phyloP scores from a whole-genome alignment of 2,797 vertebrate species.

The Molossus alvarezi region DNA sequence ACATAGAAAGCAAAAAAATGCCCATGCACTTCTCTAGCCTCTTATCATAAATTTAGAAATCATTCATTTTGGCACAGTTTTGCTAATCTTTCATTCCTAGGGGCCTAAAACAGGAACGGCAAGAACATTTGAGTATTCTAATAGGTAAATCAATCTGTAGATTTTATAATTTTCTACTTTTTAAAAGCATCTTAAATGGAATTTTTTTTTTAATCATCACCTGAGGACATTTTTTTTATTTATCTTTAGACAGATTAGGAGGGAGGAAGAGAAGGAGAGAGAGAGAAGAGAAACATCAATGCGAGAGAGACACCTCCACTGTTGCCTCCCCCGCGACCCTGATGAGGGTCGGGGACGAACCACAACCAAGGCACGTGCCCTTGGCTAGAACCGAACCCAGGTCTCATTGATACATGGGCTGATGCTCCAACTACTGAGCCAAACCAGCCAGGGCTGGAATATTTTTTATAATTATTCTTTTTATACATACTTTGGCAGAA shows the following conservation, averaged over 20 bases:
- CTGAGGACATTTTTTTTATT: too few species aligned
- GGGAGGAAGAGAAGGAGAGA: too few species aligned
- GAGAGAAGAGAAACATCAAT: too few species aligned
- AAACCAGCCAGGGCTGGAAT: neutral
- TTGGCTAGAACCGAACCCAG: too few species aligned
- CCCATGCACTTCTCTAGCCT: neutral
- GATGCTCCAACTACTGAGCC: too few species aligned
- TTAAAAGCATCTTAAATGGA: constrained; percentile 20
- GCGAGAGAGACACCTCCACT: too few species aligned
- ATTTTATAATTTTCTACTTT: neutral
- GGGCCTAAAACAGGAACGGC: neutral
- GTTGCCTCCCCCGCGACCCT: too few species aligned
- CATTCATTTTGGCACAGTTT: constrained; percentile 27
- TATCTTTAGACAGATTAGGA: too few species aligned
- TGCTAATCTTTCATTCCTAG: constrained; percentile 20
- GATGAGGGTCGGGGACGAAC: too few species aligned
- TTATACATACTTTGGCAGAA: constrained; percentile 28
- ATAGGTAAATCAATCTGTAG: neutral
- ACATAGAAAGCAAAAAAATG: neutral
- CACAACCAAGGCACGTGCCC: too few species aligned
- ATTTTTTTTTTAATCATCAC: too few species aligned
- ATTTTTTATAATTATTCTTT: constrained; percentile 52
- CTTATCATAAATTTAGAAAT: constrained; percentile 7
- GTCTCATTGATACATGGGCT: too few species aligned
- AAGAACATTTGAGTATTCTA: neutral